A percentile compares a stretch with the other conserved stretches of the same genome.
phyloP scores from a whole-genome alignment of 2,797 vertebrate genomes.

The Selene dorsalis region DNA sequence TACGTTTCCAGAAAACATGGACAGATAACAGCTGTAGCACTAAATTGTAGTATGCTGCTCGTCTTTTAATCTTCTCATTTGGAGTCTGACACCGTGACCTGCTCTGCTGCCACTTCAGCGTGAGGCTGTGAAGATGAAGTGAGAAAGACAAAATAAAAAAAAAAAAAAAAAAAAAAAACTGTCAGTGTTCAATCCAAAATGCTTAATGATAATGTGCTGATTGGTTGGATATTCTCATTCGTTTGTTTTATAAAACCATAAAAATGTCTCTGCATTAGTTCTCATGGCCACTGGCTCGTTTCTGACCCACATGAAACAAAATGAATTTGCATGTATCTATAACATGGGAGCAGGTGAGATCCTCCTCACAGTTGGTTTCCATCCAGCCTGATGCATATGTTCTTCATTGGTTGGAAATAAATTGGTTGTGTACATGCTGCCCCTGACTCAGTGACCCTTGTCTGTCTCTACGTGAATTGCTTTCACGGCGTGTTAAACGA shows the following conservation, averaged over 20 bases:
- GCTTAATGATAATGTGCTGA: slow-evolving; percentile 6
- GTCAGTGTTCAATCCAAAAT: slow-evolving; percentile 7
- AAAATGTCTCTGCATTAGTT: not conserved
- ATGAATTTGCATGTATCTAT: slow-evolving; percentile 14
- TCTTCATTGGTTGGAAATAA: slow-evolving; percentile 76
- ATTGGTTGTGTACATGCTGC: slow-evolving; percentile 75
- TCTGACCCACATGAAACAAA: not conserved
- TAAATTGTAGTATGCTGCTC: slow-evolving; percentile 8
- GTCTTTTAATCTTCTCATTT: slow-evolving; percentile 26
- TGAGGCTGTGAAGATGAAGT: slow-evolving; percentile 52
- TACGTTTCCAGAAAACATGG: slow-evolving; percentile 3
- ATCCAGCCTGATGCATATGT: slow-evolving; percentile 68
- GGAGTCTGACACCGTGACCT: slow-evolving; percentile 46
- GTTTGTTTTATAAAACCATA: not conserved
- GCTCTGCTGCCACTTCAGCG: slow-evolving; percentile 50
- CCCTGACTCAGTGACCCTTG: slow-evolving; percentile 77
- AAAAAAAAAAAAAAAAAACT: slow-evolving; percentile 31
- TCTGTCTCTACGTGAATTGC: slow-evolving; percentile 75
- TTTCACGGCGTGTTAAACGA: slow-evolving; percentile 81
- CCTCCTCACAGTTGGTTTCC: slow-evolving; percentile 37
- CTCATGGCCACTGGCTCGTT: not conserved
- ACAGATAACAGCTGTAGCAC: not conserved
- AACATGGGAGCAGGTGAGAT: slow-evolving; percentile 36
- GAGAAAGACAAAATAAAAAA: slow-evolving; percentile 41
- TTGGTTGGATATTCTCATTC: not conserved